Conservation (phyloP, 92 coral and sea anemone species). For the Phenganax marumi region DNA sequence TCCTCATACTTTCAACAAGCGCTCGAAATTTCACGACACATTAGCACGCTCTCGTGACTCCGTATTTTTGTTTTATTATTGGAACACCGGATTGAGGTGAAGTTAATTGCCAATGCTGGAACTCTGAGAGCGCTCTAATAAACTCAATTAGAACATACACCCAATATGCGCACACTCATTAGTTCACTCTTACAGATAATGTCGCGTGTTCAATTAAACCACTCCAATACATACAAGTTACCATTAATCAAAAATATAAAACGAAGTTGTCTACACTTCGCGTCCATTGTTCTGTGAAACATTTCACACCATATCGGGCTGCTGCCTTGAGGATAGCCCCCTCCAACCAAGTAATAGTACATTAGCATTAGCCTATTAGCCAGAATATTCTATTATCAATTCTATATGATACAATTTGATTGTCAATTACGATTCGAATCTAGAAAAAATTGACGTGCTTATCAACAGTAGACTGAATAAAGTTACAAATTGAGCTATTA, state of each 20-base stretch:
- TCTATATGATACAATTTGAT: neutral
- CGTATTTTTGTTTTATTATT: constrained; percentile 9
- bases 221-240: no score
- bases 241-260: no score
- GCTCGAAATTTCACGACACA: neutral
- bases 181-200: neutral
- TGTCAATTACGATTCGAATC: neutral
- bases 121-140: neutral
- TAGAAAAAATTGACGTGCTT: neutral
- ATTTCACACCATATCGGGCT: no score
- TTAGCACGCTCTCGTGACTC: constrained; percentile 4
- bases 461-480: neutral
- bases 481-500: neutral
- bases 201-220: no score
- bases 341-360: no score
- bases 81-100: neutral
- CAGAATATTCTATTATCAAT: neutral
- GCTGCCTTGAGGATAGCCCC: no score
- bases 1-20: constrained; percentile 27
- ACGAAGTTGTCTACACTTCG: no score
- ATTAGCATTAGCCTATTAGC: no score
- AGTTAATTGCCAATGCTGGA: neutral
- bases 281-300: no score
- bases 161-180: neutral
- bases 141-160: neutral